phyloP scores from a whole-genome alignment of 2,888 invertebrate species.

The Hydroisotoma schaefferi region DNA sequence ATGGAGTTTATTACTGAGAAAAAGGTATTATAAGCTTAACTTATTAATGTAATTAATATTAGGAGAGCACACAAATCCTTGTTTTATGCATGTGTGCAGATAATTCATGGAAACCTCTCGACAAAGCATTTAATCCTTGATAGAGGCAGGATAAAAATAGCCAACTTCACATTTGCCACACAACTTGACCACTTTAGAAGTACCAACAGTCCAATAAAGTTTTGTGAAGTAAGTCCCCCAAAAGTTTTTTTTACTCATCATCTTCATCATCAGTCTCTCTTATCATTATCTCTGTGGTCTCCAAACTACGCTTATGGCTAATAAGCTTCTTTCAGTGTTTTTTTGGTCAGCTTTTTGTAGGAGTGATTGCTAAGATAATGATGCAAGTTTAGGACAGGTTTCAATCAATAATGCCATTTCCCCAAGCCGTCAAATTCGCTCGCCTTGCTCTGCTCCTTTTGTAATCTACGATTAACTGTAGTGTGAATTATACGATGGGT shows the following conservation, averaged over 20 bases:
- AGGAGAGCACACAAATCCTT: background rate
- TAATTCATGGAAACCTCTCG: slow-evolving; percentile 18
- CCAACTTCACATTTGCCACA: slow-evolving; percentile 17
- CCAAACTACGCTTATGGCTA: background rate
- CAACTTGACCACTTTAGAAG: slow-evolving; percentile 7
- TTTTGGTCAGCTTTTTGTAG: too few species aligned
- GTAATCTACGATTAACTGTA: too few species aligned
- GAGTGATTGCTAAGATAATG: too few species aligned
- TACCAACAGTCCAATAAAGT: background rate
- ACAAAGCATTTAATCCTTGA: slow-evolving; percentile 13
- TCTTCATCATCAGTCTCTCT: too few species aligned
- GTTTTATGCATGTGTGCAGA: slow-evolving; percentile 3
- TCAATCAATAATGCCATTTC: too few species aligned
- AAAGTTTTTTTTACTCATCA: too few species aligned
- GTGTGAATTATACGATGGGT: too few species aligned
- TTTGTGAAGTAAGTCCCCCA: background rate
- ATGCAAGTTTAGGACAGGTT: too few species aligned
- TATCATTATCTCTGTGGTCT: background rate
- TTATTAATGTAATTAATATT: background rate
- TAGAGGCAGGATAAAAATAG: slow-evolving; percentile 7
- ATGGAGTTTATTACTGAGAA: slow-evolving; percentile 16
- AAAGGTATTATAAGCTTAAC: slow-evolving; percentile 1
- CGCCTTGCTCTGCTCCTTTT: too few species aligned
- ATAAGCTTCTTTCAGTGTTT: background rate
- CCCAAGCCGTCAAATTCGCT: too few species aligned